Evolutionary conservation across 2,888 invertebrate species (phyloP).

Genomic region (Pristionchus fissidentatus): DNA sequence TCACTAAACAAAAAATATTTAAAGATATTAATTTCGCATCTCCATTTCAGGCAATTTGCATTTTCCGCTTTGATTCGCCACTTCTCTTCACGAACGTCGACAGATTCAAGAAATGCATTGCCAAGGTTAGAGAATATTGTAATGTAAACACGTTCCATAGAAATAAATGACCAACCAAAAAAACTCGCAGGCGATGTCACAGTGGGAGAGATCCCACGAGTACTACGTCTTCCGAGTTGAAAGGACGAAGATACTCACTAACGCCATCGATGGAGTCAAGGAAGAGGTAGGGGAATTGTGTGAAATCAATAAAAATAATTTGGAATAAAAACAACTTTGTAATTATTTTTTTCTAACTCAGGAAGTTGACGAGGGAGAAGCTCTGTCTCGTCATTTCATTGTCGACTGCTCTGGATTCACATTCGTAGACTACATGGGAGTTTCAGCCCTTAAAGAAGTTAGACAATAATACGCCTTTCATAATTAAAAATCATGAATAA

Average conservation of each 20-base stretch:
- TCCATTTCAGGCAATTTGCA: slow-evolving; percentile 76
- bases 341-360: no score
- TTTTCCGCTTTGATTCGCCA: slow-evolving; percentile 78
- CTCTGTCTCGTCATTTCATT: slow-evolving; percentile 67
- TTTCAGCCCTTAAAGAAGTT: slow-evolving; percentile 73
- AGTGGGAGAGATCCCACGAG: slow-evolving; percentile 64
- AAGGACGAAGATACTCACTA: slow-evolving; percentile 33
- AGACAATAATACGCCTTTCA: neutral
- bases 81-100: slow-evolving; percentile 78
- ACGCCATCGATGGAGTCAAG: slow-evolving; percentile 2
- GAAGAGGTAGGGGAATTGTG: neutral
- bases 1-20: slow-evolving; percentile 52
- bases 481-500: neutral
- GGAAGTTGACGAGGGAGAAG: slow-evolving; percentile 47
- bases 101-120: slow-evolving; percentile 75
- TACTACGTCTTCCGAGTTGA: slow-evolving; percentile 57
- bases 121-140: slow-evolving; percentile 59
- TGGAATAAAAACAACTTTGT: no score
- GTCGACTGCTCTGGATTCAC: slow-evolving; percentile 75
- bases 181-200: slow-evolving; percentile 46
- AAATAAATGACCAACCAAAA: no score
- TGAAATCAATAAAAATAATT: no score
- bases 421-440: slow-evolving; percentile 75
- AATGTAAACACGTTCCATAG: no score
- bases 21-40: slow-evolving; percentile 65